Conservation (phyloP, 2,113 vertebrate species). For the Fukomys damarensis region DNA sequence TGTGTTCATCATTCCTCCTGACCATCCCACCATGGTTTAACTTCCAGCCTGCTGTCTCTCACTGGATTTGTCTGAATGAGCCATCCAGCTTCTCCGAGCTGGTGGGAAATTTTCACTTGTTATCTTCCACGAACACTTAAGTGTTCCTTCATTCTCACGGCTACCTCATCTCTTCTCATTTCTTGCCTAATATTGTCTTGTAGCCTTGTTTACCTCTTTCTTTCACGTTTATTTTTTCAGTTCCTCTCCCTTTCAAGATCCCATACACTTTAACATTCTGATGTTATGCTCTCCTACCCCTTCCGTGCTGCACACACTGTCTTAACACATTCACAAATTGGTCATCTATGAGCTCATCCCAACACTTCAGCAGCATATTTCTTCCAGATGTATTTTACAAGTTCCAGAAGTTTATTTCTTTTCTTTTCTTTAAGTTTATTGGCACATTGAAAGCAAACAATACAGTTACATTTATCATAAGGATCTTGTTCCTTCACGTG, state of each 20-base stretch:
- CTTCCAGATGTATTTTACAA: background rate
- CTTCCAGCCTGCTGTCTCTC: background rate
- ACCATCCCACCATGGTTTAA: too few species aligned
- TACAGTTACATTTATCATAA: too few species aligned
- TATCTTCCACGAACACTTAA: background rate
- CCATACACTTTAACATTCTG: background rate
- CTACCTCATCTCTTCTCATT: background rate
- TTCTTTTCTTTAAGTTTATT: too few species aligned
- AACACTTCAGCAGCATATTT: background rate
- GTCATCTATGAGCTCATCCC: background rate
- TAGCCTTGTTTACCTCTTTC: background rate
- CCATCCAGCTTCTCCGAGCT: background rate
- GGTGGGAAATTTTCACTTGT: background rate
- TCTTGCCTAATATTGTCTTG: background rate
- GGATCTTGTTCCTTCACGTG: too few species aligned
- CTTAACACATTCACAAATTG: background rate
- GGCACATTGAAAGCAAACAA: too few species aligned
- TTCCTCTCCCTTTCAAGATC: background rate
- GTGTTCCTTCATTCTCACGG: background rate
- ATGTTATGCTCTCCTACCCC: background rate
- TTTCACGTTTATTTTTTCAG: background rate
- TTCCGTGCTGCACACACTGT: too few species aligned
- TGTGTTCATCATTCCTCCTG: background rate
- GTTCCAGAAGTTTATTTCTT: background rate
- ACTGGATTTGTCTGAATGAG: background rate